Base-by-base conservation (phyloP, 1,140 invertebrate genomes). In the Polypedilum pembai region DNA sequence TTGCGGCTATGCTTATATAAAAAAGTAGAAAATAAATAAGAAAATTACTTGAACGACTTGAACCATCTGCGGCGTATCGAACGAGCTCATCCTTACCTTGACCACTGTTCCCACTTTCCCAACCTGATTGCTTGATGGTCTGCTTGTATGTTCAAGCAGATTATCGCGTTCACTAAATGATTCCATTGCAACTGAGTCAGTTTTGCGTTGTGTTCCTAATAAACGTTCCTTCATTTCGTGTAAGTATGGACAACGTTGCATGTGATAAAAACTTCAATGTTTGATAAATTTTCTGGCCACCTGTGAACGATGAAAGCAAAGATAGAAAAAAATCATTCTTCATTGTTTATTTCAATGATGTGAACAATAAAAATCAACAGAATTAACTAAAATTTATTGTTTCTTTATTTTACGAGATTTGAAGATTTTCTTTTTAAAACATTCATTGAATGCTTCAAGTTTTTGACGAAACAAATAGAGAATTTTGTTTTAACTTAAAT, bases 211-310 rank as follows among this genome's bases (percentile, higher is more conserved):
- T 79, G 90, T 87, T 77, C 87, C 89, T 78, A 93, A 86, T 81
- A 94, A 85, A 80, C 92, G 89, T 87, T 94, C 91, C 85, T 92
- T 92, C 92, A 93, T 94, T 87, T 93, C 92, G 86, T 92, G 90
- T 82, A 94, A 88, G 85, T 94, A 94, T 78, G 91, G 92, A 84
- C 91, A 94, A 83, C 91, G 90, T 87, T 93, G 92, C 92, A 93
- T 93, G 20, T 69, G 20, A 20, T 69, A 18, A 20, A 18, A 21
- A 21, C 4, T 33, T 69, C 65, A 21, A 56, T 56, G 45, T 56
- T 56, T 56, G 12, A 56, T 56, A 12, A 56, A 12, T 69, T 69
- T 17, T 69, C n/a, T 69, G 65, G 65, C 65, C 65, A 69, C 65
- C 65, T 69, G 65, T 69, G 8, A n/a, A 56, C 15, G 12, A 33